Percentiles rank a stretch among this genome's conserved stretches.
phyloP scores from a whole-genome alignment of 2,113 vertebrate species.

The Entosphenus tridentatus region DNA sequence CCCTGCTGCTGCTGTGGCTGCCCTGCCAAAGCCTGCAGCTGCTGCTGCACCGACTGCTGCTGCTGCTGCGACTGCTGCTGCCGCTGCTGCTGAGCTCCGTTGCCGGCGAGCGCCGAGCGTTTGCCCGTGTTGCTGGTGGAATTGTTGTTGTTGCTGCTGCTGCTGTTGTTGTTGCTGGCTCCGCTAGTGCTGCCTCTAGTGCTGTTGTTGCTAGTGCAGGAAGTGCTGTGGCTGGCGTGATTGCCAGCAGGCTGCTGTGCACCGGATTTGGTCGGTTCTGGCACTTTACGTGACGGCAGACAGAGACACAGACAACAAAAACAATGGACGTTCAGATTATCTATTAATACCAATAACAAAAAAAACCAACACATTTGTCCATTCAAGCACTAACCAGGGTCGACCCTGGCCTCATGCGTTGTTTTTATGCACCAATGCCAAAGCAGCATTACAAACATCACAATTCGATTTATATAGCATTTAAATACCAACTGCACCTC shows the following conservation, averaged over 20 bases:
- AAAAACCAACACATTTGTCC: too few relatives aligned
- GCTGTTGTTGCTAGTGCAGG: constrained; percentile 22
- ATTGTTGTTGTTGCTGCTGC: constrained; percentile 40
- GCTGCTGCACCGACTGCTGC: constrained; percentile 21
- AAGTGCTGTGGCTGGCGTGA: constrained; percentile 41
- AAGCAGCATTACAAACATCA: too few relatives aligned
- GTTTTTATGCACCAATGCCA: too few relatives aligned
- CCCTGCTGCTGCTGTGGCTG: constrained; percentile 22
- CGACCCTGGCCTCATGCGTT: too few relatives aligned
- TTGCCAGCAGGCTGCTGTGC: constrained; percentile 10
- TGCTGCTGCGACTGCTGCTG: constrained; percentile 56
- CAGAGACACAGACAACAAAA: background rate
- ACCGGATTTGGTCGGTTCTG: constrained; percentile 53
- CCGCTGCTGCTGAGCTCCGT: constrained; percentile 26
- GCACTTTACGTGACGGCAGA: constrained; percentile 27
- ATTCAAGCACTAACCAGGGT: too few relatives aligned
- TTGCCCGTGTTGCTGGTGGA: constrained; percentile 22
- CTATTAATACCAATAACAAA: background rate
- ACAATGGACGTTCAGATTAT: background rate
- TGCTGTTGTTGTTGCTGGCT: constrained; percentile 50
- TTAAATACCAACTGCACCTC: too few relatives aligned
- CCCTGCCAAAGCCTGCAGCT: constrained; percentile 31
- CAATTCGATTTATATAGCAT: too few relatives aligned
- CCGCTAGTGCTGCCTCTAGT: constrained; percentile 27
- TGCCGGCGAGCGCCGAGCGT: constrained; percentile 24